These are phyloP conservation scores for Trypoxylon attenuatum DNA, from an alignment of 2,888 invertebrate species.

Conservation along the genomic window DNA sequence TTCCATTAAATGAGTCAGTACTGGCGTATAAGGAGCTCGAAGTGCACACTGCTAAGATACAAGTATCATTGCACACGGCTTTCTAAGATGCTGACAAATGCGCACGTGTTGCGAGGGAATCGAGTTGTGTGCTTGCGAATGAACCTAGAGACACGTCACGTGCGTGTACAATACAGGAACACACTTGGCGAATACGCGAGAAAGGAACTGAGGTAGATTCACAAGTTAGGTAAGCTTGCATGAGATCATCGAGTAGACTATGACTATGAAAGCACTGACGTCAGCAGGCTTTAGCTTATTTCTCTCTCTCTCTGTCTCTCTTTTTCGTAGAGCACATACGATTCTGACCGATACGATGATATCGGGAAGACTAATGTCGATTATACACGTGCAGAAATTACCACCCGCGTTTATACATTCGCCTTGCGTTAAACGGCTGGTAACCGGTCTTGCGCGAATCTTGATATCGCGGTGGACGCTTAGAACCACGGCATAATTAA, in stretches of 20 bases:
- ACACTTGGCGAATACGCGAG: slow-evolving; percentile 19
- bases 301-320: slow-evolving; percentile 24
- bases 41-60: slow-evolving; percentile 1
- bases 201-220: slow-evolving; percentile 26
- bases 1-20: too few species aligned
- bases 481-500: too few species aligned
- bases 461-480: too few species aligned
- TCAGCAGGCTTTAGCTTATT: slow-evolving; percentile 45
- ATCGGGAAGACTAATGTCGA: slow-evolving; percentile 43
- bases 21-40: not conserved
- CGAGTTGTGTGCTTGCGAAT: too few species aligned
- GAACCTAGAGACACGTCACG: too few species aligned
- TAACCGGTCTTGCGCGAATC: not conserved
- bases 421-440: slow-evolving; percentile 23
- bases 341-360: too few species aligned
- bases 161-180: not conserved
- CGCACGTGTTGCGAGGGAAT: slow-evolving; percentile 37
- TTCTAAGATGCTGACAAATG: slow-evolving; percentile 57
- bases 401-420: slow-evolving; percentile 8
- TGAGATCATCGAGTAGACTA: slow-evolving; percentile 50
- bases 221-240: slow-evolving; percentile 31
- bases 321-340: too few species aligned
- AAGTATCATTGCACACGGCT: not conserved
- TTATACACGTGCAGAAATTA: slow-evolving; percentile 42
- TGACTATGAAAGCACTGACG: slow-evolving; percentile 48